phyloP scores from a whole-genome alignment of 2,113 vertebrate genomes.

The Gadus chalcogrammus region DNA sequence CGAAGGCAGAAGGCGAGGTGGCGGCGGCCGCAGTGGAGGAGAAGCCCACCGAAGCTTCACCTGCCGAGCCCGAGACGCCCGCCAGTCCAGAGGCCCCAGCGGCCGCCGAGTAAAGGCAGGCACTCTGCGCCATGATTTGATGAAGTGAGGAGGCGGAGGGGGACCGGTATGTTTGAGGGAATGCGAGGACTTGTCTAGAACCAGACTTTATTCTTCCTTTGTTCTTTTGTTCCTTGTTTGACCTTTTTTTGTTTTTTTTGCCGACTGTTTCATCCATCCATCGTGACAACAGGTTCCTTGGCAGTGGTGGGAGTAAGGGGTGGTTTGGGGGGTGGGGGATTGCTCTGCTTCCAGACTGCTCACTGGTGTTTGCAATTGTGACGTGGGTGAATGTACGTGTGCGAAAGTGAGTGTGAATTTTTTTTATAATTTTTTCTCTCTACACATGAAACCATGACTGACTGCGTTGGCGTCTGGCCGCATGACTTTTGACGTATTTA shows the following conservation, averaged over 20 bases:
- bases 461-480: conserved; percentile 55
- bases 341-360: conserved; percentile 54
- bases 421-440: conserved; percentile 14
- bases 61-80: conserved; percentile 73
- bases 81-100: conserved; percentile 79
- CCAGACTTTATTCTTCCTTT: conserved; percentile 62
- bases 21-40: conserved; percentile 65
- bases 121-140: conserved; percentile 47
- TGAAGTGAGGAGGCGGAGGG: conserved; percentile 52
- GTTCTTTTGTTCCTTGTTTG: conserved; percentile 31
- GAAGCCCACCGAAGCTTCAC: conserved; percentile 70
- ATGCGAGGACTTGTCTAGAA: conserved; percentile 96
- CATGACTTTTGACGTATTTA: conserved; percentile 68
- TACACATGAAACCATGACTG: conserved; percentile 61
- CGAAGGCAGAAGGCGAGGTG: conserved; percentile 63
- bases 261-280: conserved; percentile 67
- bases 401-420: conserved; percentile 39
- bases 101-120: conserved; percentile 72
- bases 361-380: conserved; percentile 61
- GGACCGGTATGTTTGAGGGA: conserved; percentile 78
- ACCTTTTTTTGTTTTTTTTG: conserved; percentile 59
- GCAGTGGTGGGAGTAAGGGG: conserved; percentile 51
- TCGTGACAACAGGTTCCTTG: conserved; percentile 60
- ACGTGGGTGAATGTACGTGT: conserved; percentile 47
- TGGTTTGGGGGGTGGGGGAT: conserved; percentile 34